Evolutionary conservation across 1,140 invertebrate genomes (phyloP).

Genomic region (Brachionus rotundiformis): DNA sequence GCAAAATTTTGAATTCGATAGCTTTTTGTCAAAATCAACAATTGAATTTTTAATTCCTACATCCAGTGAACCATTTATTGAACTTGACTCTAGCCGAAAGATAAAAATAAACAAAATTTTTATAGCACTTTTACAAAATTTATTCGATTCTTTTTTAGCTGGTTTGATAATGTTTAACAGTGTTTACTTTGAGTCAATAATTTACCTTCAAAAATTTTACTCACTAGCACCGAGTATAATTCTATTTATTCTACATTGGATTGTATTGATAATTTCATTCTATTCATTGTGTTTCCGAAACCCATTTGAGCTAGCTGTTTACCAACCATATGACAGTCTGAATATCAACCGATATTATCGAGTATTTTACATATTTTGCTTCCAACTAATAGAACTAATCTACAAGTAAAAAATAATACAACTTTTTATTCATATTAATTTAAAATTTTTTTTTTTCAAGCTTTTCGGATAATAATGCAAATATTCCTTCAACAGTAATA

Average conservation of each 20-base stretch:
- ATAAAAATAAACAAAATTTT: conserved; percentile 58
- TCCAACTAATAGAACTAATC: conserved; percentile 57
- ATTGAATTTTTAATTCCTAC: conserved; percentile 2
- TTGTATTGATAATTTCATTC: conserved; percentile 60
- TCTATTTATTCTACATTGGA: conserved; percentile 61
- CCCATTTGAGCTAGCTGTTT: conserved; percentile 63
- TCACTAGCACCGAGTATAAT: conserved; percentile 57
- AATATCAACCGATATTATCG: conserved; percentile 60
- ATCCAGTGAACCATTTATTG: background rate
- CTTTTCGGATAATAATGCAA: conserved; percentile 55
- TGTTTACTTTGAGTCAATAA: conserved; percentile 58
- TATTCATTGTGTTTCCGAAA: conserved; percentile 61
- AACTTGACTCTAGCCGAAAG: conserved; percentile 57
- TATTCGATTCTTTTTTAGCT: conserved; percentile 21
- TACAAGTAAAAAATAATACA: too few species aligned
- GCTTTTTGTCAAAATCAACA: conserved; percentile 14
- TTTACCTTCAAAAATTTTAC: conserved; percentile 58
- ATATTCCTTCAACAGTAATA: background rate
- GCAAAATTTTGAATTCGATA: conserved; percentile 30
- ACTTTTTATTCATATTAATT: conserved; percentile 48
- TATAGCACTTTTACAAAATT: conserved; percentile 58
- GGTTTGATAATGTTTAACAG: conserved; percentile 55
- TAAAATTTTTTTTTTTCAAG: conserved; percentile 55
- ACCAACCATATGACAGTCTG: conserved; percentile 60
- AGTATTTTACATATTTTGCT: conserved; percentile 60